Base-by-base conservation (phyloP, 1,140 invertebrate species). In the Cotesia chilonis region DNA sequence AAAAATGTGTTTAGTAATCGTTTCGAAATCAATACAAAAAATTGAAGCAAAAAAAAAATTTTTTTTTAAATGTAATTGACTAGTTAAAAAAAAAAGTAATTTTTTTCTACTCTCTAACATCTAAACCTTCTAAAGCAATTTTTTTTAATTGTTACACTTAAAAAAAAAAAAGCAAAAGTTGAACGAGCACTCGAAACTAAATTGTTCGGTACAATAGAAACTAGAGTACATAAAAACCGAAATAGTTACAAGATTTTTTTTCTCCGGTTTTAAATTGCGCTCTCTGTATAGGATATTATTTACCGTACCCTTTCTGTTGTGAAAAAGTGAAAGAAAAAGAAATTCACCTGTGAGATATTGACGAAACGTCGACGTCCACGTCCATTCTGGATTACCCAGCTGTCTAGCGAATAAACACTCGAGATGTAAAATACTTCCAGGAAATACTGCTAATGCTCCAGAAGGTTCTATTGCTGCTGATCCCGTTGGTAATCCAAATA, bases 371-470 rank as follows among this genome's bases (percentile, higher is more conserved):
- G 94, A 92, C 0, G 94, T 95, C 94, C 94, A 96, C n/a, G 91
- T 93, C 95, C 95, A 96, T 73, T 94, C 92, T 0, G 95, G 95
- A 71, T 92, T 92, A 1, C 94, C 94, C 35, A 92, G 82, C 51
- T 90, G 87, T 68, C 94, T 86, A 0, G 91, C 90, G 78, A 92
- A 94, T 67, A 96, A 88, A 79, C 95, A 96, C 81, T 96, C 94
- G 60, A 96, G 87, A 80, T 95, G 92, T 0, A 96, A 81, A 0
- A 94, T 94, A 75, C 93, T 94, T 73, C 93, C 93, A 0, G 94
- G 94, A 70, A 92, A 93, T 17, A 96, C 92, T 4, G 92, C 92
- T 59, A 96, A 84, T 71, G 93, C 90, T 5, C 94, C 94, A 0
- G 90, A 91, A 0, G 92, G 92, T 74, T 94, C 93, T 14, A 95